phyloP scores from a whole-genome alignment of 2,113 vertebrate genomes.

The Leucopsar rothschildi region DNA sequence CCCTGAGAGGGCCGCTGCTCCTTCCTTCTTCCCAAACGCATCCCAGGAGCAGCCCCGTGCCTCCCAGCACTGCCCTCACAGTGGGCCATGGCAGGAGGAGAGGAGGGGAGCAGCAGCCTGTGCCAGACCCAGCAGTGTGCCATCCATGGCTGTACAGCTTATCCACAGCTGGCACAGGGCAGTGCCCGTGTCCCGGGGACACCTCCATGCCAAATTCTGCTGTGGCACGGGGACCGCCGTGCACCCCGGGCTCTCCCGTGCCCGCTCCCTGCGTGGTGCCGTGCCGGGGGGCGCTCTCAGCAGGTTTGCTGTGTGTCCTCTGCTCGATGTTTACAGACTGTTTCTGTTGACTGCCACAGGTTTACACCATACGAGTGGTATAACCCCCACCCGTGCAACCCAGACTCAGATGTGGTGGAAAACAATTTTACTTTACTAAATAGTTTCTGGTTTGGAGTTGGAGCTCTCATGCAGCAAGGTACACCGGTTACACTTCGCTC shows the following conservation, averaged over 20 bases:
- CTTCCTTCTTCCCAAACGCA: rapidly evolving
- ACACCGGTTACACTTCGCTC: conserved; percentile 71
- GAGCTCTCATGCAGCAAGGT: conserved; percentile 99
- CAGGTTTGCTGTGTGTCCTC: conserved; percentile 33
- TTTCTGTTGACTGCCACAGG: conserved; percentile 82
- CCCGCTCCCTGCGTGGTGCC: neutral
- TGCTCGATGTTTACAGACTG: conserved; percentile 69
- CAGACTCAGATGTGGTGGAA: conserved; percentile 97
- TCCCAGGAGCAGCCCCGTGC: neutral
- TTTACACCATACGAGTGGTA: conserved; percentile 99
- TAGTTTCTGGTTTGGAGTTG: conserved; percentile 98
- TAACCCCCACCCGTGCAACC: conserved; percentile 98
- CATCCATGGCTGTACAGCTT: neutral
- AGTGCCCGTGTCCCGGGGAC: neutral
- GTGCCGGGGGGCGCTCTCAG: neutral
- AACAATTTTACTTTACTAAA: conserved; percentile 99
- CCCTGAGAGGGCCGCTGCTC: neutral
- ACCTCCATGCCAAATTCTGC: rapidly evolving
- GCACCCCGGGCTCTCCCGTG: rapidly evolving
- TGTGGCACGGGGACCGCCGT: neutral
- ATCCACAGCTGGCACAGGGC: neutral
- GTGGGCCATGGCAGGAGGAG: neutral
- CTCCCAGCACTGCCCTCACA: neutral
- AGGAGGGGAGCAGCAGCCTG: neutral
- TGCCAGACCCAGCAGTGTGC: neutral